Evolutionary conservation across 2,797 vertebrate genomes (phyloP), one percentile per base, ranked within the genome.

Genomic region (Sebastes itinus): DNA sequence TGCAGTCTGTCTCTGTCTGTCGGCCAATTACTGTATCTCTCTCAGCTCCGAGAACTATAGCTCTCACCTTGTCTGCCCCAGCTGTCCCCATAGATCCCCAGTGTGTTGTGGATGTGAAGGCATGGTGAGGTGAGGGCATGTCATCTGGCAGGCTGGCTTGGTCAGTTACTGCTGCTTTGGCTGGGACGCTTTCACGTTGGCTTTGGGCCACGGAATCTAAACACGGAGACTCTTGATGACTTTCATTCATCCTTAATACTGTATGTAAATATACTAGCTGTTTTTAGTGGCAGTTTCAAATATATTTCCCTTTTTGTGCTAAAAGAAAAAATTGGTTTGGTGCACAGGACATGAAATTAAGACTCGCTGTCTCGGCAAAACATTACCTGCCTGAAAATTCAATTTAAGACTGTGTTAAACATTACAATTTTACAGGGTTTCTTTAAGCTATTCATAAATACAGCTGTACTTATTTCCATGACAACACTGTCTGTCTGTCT

Each of bases 11-110:
- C 23, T 86, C 66, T 85, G 84, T 86, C 77, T 76, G 76, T 80
- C 64, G 65, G 75, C 81, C 88, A 87, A 89, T 91, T 90, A 89
- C 79, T 75, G 82, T 30, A 23, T 83, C 42, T 78, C 66, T 87
- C 77, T 82, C 81, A 71, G 81, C 70, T 65, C 60, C 1, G 58
- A 84, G 77, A 76, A 63, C 28, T 67, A 67, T 81, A 76, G 66
- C 67, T 68, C 63, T 88, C 86, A 89, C 89, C 88, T 89, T 81
- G 82, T 79, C 80, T 87, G 82, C 78, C 86, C 84, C 74, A 79
- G 85, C 88, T 90, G 84, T 85, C 83, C 88, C 84, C 59, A 69
- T 54, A 84, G 73, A 79, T 86, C 77, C 80, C 68, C 63, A 32
- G 84, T 77, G 85, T 74, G 77, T 74, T 79, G 73, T 75, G 79